phyloP scores from a whole-genome alignment of 1,140 invertebrate species.

The Tetramorium simillimum region DNA sequence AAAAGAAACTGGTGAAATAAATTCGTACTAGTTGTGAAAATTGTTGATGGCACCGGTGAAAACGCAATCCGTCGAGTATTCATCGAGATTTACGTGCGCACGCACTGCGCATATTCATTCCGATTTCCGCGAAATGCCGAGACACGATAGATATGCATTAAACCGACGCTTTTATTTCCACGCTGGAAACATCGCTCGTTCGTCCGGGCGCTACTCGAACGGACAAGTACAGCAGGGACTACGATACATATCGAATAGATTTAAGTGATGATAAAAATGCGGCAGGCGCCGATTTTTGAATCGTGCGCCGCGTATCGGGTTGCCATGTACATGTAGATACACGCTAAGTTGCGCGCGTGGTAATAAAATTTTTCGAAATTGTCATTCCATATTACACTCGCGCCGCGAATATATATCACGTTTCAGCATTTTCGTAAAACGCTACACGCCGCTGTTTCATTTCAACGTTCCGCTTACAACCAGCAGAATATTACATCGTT shows the following conservation, averaged over 20 bases:
- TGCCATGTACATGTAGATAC: neutral
- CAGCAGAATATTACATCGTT: neutral
- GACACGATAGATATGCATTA: slow-evolving; percentile 46
- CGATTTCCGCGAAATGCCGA: slow-evolving; percentile 7
- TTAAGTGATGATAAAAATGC: slow-evolving; percentile 51
- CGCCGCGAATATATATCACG: neutral
- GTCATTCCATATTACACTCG: neutral
- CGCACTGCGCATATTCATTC: slow-evolving; percentile 35
- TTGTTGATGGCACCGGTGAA: slow-evolving; percentile 39
- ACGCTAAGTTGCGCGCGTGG: neutral
- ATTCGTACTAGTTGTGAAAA: slow-evolving; percentile 32
- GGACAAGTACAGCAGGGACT: slow-evolving; percentile 12
- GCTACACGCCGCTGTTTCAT: neutral
- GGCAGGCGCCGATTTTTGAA: slow-evolving; percentile 14
- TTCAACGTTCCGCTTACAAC: neutral
- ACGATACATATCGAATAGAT: neutral
- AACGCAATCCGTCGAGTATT: slow-evolving; percentile 47
- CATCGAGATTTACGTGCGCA: slow-evolving; percentile 44
- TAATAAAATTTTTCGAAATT: slow-evolving; percentile 19
- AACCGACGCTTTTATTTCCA: slow-evolving; percentile 47
- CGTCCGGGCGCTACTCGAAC: slow-evolving; percentile 18
- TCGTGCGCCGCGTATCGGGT: neutral
- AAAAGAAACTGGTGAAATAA: slow-evolving; percentile 9
- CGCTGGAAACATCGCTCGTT: slow-evolving; percentile 18
- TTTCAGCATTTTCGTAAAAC: slow-evolving; percentile 21